Percentiles rank a stretch among this genome's conserved stretches.
Conservation (phyloP, 2,888 invertebrate genomes). For the Melieria crassipennis region DNA sequence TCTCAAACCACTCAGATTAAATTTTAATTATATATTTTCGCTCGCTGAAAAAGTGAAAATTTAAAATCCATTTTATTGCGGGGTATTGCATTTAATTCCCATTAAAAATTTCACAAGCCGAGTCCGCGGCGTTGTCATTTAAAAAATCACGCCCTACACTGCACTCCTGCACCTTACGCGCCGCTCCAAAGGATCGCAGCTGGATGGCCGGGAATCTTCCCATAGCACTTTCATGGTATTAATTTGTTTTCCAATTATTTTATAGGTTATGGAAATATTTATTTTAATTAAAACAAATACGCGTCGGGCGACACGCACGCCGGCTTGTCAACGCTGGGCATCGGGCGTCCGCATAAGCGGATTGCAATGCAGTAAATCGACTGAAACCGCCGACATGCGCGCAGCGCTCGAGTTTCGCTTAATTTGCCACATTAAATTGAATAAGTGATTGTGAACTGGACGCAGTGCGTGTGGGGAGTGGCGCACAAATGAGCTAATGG, state of each 20-base stretch:
- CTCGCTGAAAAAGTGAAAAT: too few relatives aligned
- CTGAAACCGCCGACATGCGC: not conserved
- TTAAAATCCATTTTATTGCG: too few relatives aligned
- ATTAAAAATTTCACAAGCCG: too few relatives aligned
- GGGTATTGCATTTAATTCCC: too few relatives aligned
- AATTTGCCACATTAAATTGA: slow-evolving; percentile 42
- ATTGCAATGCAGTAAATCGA: not conserved
- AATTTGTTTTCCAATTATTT: slow-evolving; percentile 61
- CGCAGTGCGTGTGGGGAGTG: not conserved
- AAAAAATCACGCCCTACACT: too few relatives aligned
- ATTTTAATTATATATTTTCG: too few relatives aligned
- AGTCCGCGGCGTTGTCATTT: too few relatives aligned
- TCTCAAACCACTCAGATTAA: too few relatives aligned
- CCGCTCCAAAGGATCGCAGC: not conserved
- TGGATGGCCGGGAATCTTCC: slow-evolving; percentile 17
- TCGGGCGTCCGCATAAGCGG: not conserved
- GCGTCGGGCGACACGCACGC: not conserved
- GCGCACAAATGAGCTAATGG: not conserved
- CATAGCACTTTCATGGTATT: slow-evolving; percentile 36
- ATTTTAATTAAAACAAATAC: slow-evolving; percentile 59
- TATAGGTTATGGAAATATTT: slow-evolving; percentile 57
- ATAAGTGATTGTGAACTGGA: slow-evolving; percentile 21
- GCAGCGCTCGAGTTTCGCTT: slow-evolving; percentile 20
- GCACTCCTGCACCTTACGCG: not conserved
- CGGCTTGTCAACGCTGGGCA: not conserved